Base-by-base conservation (phyloP, 1,140 invertebrate species). In the Zophobas atratus region DNA sequence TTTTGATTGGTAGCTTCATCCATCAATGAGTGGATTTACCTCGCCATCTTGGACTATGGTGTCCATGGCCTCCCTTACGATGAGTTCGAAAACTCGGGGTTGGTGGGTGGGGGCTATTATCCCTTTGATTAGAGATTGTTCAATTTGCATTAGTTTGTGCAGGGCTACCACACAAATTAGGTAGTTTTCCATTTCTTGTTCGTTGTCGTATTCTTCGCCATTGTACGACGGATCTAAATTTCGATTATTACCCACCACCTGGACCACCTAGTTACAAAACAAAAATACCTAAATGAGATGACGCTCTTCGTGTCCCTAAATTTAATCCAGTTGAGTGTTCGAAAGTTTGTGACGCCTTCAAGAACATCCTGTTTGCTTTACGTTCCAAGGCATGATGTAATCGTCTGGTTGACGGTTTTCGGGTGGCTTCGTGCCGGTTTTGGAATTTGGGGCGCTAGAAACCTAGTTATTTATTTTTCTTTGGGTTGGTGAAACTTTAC, bases 161-260 rank as follows among this genome's bases (percentile, higher is more conserved):
- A 98, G 88, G 3, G 94, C 96, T 41, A 95, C 93, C 0, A 97
- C 92, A 80, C 94, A 91, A n/a, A 94, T 91, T 72, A 97, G 87
- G 87, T 96, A 97, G 83, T 95, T 93, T 82, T 97, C 95, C 89
- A 96, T 93, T 86, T 97, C 96, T 84, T 93, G 92, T 86, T 96
- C 95, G 70, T 93, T 93, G 41, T 93, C 90, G 2, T 88, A 82
- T 82, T 93, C 92, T 80, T 93, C 92, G 1, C 88, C 88, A 34
- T 84, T 87, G 77, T 89, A 88, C 82, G 83, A 76, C 43, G 82
- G 77, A 75, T 86, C 85, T 75, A 48, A 75, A 38, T 82, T 85
- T 86, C 67, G 86, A 85, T 85, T 2, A 20, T 20, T 20, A 20
- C 20, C 20, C 20, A 20, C 20, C 20, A 20, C 20, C 20, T 20